These are phyloP conservation scores for Cheilinus undulatus DNA, from an alignment of 2,113 vertebrate species.

Conservation along the genomic window DNA sequence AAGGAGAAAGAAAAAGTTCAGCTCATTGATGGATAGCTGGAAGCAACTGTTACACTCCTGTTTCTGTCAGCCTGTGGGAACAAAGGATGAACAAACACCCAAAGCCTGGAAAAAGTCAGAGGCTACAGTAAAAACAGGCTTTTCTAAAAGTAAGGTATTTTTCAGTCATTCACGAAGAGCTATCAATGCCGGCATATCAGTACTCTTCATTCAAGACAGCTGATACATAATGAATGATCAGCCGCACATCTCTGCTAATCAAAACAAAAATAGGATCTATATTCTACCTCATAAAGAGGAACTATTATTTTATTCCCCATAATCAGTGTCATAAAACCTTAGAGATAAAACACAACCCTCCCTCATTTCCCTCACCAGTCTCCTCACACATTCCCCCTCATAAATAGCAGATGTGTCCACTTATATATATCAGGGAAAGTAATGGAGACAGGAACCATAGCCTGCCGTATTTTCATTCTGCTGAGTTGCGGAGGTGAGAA, in stretches of 20 bases:
- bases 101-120: constrained; percentile 7
- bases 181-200: not conserved
- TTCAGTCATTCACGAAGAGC: not conserved
- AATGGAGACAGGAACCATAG: constrained; percentile 66
- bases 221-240: constrained; percentile 15
- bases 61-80: not conserved
- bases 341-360: constrained; percentile 11
- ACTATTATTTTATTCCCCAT: not conserved
- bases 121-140: not conserved
- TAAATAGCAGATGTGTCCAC: constrained; percentile 63
- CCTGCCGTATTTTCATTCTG: constrained; percentile 62
- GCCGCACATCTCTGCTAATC: constrained; percentile 5
- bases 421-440: constrained; percentile 67
- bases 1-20: constrained; percentile 11
- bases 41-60: not conserved
- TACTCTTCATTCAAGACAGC: no score
- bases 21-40: constrained; percentile 24
- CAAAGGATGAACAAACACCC: constrained; percentile 6
- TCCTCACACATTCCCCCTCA: constrained; percentile 23
- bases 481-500: constrained; percentile 72
- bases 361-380: constrained; percentile 14
- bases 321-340: constrained; percentile 12
- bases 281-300: not conserved
- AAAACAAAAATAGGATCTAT: not conserved
- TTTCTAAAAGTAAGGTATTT: not conserved